phyloP scores from a whole-genome alignment of 2,888 invertebrate genomes.

The Tachina fera region DNA sequence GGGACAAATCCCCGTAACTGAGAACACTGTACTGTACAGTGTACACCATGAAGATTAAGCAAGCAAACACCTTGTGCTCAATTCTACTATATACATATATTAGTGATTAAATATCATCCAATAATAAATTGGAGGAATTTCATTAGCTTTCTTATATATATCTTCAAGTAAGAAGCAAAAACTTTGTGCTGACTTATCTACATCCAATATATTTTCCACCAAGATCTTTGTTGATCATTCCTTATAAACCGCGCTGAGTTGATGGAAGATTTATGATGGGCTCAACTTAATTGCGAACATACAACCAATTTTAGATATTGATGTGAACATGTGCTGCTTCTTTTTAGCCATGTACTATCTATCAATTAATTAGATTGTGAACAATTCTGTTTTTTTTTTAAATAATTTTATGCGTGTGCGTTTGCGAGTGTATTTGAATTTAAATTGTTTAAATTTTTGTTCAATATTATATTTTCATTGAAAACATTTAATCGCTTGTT shows the following conservation, averaged over 20 bases:
- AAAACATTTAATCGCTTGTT: constrained; percentile 65
- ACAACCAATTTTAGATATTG: background rate
- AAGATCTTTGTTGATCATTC: constrained; percentile 25
- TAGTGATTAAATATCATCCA: no score
- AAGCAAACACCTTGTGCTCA: no score
- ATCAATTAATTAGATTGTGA: constrained; percentile 23
- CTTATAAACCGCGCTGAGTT: constrained; percentile 4
- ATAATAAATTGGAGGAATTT: no score
- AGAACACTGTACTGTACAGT: no score
- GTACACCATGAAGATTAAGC: no score
- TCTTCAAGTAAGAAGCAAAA: background rate
- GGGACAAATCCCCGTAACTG: no score
- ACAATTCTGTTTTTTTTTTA: background rate
- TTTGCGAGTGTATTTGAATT: background rate
- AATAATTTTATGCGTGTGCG: background rate
- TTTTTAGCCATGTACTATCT: constrained; percentile 31
- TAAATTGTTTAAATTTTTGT: constrained; percentile 56
- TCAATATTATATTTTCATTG: constrained; percentile 61
- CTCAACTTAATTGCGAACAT: background rate
- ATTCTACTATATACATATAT: no score
- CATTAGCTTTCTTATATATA: background rate
- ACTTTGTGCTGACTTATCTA: background rate
- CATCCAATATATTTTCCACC: background rate
- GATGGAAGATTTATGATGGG: constrained; percentile 42
- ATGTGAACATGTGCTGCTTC: background rate